Percentiles rank a stretch among this genome's conserved stretches.
phyloP scores from a whole-genome alignment of 2,888 invertebrate species.

The Ctena decussata region DNA sequence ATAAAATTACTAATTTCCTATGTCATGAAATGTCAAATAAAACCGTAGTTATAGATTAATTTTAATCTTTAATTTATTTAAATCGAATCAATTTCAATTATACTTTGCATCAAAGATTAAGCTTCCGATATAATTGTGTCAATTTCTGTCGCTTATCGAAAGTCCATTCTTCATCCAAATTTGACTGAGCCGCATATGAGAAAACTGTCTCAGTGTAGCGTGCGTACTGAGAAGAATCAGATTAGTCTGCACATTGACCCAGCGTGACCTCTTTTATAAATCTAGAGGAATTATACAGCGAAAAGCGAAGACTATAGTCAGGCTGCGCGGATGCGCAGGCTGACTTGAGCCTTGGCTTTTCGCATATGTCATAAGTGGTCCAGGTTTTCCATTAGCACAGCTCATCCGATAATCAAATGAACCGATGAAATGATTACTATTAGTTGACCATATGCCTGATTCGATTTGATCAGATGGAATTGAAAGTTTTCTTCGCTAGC shows the following conservation, averaged over 20 bases:
- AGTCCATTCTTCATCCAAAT: conserved; percentile 1
- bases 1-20: not conserved
- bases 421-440: not conserved
- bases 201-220: too few relatives aligned
- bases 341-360: too few relatives aligned
- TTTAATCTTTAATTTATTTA: not conserved
- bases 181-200: too few relatives aligned
- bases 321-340: too few relatives aligned
- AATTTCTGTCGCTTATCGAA: not conserved
- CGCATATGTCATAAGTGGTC: too few relatives aligned
- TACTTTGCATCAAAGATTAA: not conserved
- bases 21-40: not conserved
- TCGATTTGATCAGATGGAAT: not conserved
- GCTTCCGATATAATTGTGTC: not conserved
- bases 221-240: too few relatives aligned
- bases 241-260: too few relatives aligned
- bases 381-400: too few relatives aligned
- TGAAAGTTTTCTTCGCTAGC: not conserved
- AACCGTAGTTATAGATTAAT: not conserved
- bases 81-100: conserved; percentile 1
- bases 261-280: too few relatives aligned
- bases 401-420: not conserved
- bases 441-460: conserved; percentile 7
- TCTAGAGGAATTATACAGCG: too few relatives aligned
- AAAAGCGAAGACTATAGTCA: too few relatives aligned